Percentiles rank a stretch among this genome's conserved stretches.
Conservation (phyloP, 1,140 invertebrate genomes). For the Drosophila subpulchrella region DNA sequence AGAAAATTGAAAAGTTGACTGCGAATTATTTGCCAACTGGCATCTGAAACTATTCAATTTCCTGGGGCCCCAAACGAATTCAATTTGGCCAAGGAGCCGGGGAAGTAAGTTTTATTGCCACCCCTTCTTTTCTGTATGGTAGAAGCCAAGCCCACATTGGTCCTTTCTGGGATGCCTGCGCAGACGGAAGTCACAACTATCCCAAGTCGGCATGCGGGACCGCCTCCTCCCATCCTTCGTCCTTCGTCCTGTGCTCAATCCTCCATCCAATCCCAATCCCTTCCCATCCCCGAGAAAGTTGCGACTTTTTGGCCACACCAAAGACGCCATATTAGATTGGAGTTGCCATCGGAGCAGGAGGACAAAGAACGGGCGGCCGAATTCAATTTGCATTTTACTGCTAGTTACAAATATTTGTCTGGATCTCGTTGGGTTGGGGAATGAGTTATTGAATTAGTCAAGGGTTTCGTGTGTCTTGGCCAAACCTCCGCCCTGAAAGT, state of each 20-base stretch:
- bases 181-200: conserved; percentile 81
- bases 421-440: conserved; percentile 34
- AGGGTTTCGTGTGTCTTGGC: conserved; percentile 30
- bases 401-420: conserved; percentile 75
- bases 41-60: conserved; percentile 82
- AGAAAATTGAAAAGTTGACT: conserved; percentile 72
- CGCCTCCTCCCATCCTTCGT: conserved; percentile 3
- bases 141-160: conserved; percentile 67
- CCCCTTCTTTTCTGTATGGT: conserved; percentile 7
- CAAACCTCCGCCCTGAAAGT: conserved; percentile 11
- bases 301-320: conserved; percentile 71
- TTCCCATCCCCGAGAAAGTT: conserved; percentile 19
- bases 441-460: conserved; percentile 73
- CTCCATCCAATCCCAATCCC: conserved; percentile 9
- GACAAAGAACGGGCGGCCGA: conserved; percentile 25
- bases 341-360: conserved; percentile 4
- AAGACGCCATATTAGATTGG: conserved; percentile 77
- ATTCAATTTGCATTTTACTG: conserved; percentile 80
- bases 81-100: conserved; percentile 48
- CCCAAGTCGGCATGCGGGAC: conserved; percentile 61
- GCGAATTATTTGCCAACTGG: conserved; percentile 70
- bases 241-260: conserved; percentile 7
- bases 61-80: conserved; percentile 57
- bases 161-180: conserved; percentile 34
- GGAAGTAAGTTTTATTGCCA: conserved; percentile 65